These are phyloP conservation scores for Nemurella pictetii DNA, from an alignment of 2,888 invertebrate species.

Conservation along the genomic window DNA sequence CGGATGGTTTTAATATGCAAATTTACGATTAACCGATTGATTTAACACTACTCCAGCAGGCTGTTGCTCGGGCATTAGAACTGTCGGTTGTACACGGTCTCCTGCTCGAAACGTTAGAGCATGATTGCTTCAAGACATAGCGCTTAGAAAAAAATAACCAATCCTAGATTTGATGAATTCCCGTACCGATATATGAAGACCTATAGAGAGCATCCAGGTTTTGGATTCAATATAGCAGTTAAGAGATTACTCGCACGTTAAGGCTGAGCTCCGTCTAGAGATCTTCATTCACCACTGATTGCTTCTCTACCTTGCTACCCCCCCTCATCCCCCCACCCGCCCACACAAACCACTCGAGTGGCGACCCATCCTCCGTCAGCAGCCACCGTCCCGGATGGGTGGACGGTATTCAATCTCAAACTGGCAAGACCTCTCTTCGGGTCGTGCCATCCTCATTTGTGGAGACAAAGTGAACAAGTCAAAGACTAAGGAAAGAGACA, in stretches of 20 bases:
- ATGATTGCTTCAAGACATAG: slow-evolving; percentile 1
- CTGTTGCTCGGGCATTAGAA: too few relatives aligned
- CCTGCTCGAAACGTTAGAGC: background rate
- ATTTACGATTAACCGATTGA: background rate
- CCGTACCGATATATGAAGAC: background rate
- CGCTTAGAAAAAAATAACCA: slow-evolving; percentile 12
- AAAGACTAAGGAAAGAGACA: slow-evolving; percentile 26
- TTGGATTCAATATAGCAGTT: slow-evolving; percentile 30
- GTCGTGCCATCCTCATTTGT: slow-evolving; percentile 21
- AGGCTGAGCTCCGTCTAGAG: slow-evolving; percentile 10
- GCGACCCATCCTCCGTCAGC: slow-evolving; percentile 3
- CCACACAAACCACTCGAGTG: background rate
- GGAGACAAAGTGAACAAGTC: slow-evolving; percentile 30
- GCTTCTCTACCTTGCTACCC: slow-evolving; percentile 19
- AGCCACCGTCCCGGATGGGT: slow-evolving; percentile 19
- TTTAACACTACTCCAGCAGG: background rate
- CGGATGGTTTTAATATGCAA: background rate
- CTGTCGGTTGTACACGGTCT: too few relatives aligned
- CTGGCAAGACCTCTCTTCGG: slow-evolving; percentile 21
- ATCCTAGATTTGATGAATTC: slow-evolving; percentile 17
- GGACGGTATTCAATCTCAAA: slow-evolving; percentile 28
- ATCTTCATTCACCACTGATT: slow-evolving; percentile 29
- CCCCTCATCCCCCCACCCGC: background rate
- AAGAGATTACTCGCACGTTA: slow-evolving; percentile 12
- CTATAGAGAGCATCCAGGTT: background rate